Base-by-base conservation (phyloP, 2,113 vertebrate species). In the Polyodon spathula region DNA sequence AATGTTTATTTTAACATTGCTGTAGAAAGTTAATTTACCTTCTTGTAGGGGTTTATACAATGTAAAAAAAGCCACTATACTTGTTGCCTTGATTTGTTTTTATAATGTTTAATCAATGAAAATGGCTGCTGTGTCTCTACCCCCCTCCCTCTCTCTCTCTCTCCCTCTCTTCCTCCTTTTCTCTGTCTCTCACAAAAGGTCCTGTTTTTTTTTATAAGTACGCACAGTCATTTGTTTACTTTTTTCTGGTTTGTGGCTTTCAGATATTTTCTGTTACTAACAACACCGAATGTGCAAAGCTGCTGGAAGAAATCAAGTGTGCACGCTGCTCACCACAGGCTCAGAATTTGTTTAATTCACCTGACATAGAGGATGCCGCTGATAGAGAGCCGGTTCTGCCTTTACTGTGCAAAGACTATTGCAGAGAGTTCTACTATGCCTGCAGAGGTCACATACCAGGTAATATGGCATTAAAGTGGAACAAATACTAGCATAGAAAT, bases 401-500 rank as follows among this genome's bases (percentile, higher is more conserved):
- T 1, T 84, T 86, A 58, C 83, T 99, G 78, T 99, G 96, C 87
- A 89, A 89, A 76, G 92, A 95, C 78, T 99, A 97, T 88, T 99
- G 96, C 86, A 90, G 93, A 68, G 92, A 97, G 76, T 93, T 99
- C 88, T 99, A 97, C 86, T 98, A 97, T 71, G 93, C 92, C 75
- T 99, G 96, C 84, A 88, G 93, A 75, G 87, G 91, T 71, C 93
- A 97, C 72, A 85, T 97, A 85, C 93, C 96, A 94, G 96, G 96
- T 98, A 95, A 92, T 76, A 71, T 39, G 7, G 16, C 17, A 27
- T 48, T 14, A n/a, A 50, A 50, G 12, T 50, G 48, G 48, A 50
- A 50, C 48, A 6, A 50, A 50, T 50, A 50, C 2, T 14, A 12
- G 48, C 15, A 12, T n/a, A 12, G 27, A 27, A 27, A 27, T 27